Evolutionary conservation across 1,140 invertebrate species (phyloP), one percentile per base, ranked within the genome.

Genomic region (Zelostemma sp.): DNA sequence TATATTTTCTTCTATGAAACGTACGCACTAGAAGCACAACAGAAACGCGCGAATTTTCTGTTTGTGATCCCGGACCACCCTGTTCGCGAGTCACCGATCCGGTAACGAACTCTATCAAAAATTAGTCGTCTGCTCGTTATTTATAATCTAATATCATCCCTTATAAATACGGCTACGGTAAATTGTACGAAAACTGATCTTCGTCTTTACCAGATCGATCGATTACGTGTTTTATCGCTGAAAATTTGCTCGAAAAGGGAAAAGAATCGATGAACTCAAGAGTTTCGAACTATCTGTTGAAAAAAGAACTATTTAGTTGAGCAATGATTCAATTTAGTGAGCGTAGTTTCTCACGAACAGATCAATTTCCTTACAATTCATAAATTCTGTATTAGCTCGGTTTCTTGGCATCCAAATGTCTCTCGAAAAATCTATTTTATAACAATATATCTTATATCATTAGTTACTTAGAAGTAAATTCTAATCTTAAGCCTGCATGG

Each of bases 31-130:
- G n/a, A 70, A 70, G 67, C 67, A 43, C 14, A 19, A 49, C 54
- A 1, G 28, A 64, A 50, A 59, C 31, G 43, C 47, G 46, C 56
- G 49, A 8, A 43, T 40, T 48, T 6, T 35, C 11, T 48, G 17
- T 71, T 66, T 51, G 35, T 58, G 51, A 67, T 77, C 76, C 81
- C 81, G 78, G 82, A 81, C 81, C 80, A 85, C 81, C 74, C 74
- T 71, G 53, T 62, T 69, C 55, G 31, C 8, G 21, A 35, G 48
- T n/a, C 19, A 12, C 40, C 25, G n/a, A n/a, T n/a, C n/a, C n/a
- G n/a, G n/a, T n/a, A n/a, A n/a, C 0, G 4, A 38, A 6, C 50
- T 59, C 33, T 46, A 41, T 46, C 45, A 55, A 63, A 54, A 6
- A 60, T 51, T 12, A 49, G 15, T 11, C 5, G 18, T 45, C 17